Percentiles rank a stretch among this genome's conserved stretches.
phyloP scores from a whole-genome alignment of 2,113 vertebrate genomes.

The Corvus moneduloides region DNA sequence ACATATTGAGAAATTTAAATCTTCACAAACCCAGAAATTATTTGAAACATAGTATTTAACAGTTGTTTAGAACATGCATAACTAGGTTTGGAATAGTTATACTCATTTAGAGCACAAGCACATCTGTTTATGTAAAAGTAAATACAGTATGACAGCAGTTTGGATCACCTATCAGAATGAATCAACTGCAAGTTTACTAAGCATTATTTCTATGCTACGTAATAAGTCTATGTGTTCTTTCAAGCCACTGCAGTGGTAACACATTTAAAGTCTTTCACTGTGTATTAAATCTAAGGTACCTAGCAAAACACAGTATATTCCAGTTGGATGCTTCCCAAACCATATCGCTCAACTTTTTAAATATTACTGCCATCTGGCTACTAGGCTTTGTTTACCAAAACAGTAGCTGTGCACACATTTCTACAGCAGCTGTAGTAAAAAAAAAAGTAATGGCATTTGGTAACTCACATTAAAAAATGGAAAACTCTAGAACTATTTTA shows the following conservation, averaged over 20 bases:
- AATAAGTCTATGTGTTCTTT: slow-evolving; percentile 53
- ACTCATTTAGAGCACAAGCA: slow-evolving; percentile 42
- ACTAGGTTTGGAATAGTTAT: slow-evolving; percentile 37
- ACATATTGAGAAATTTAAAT: not conserved
- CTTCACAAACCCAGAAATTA: slow-evolving; percentile 26
- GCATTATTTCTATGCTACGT: slow-evolving; percentile 63
- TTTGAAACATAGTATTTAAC: slow-evolving; percentile 33
- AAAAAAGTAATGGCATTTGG: slow-evolving; percentile 47
- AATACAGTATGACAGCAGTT: slow-evolving; percentile 60
- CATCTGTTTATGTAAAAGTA: slow-evolving; percentile 56
- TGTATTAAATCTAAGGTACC: slow-evolving; percentile 52
- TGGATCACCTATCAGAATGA: slow-evolving; percentile 61
- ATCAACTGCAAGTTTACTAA: slow-evolving; percentile 64
- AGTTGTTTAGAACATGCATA: slow-evolving; percentile 60
- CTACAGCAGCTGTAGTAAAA: slow-evolving; percentile 46
- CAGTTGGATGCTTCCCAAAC: slow-evolving; percentile 53
- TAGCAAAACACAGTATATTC: slow-evolving; percentile 60
- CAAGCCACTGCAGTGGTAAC: slow-evolving; percentile 48
- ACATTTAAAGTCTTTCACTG: slow-evolving; percentile 46
- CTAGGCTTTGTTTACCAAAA: slow-evolving; percentile 71
- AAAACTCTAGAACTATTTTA: not conserved
- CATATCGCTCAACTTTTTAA: slow-evolving; percentile 41
- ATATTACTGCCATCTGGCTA: slow-evolving; percentile 72
- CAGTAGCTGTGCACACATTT: slow-evolving; percentile 67
- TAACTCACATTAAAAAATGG: not conserved